Base-by-base conservation (phyloP, 1,140 invertebrate species). In the Steinernema feltiae region DNA sequence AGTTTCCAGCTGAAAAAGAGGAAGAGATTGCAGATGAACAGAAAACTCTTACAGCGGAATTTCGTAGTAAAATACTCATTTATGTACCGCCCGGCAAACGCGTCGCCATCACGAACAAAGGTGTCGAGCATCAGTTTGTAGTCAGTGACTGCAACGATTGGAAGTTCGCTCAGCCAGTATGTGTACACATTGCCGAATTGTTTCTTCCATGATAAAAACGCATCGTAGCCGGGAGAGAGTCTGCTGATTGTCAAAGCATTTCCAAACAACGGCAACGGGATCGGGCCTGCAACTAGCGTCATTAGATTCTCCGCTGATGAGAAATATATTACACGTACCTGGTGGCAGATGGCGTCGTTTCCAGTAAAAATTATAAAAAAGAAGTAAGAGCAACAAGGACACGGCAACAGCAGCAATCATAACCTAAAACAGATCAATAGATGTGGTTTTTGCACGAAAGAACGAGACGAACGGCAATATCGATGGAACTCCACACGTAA, bases 161-260 rank as follows among this genome's bases (percentile, higher is more conserved):
- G 77, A 7, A 53, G 48, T 1, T 80, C 63, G 30, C 77, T 74
- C 24, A 78, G 46, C 78, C 75, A 78, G 63, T 71, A 78, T 0
- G 77, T 78, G 48, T 70, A 78, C 1, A 78, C 69, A 31, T 72
- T 53, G 1, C 76, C 76, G 30, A 69, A 78, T 32, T 76, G 74
- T 24, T 71, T 31, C 63, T 71, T 72, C 75, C 74, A 78, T 48
- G 46, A 72, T 3, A 63, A 7, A 27, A 15, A 63, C 3, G 53
- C 53, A 3, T 63, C 24, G 24, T 63, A 63, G 53, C 53, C 53
- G 15, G 53, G 53, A 63, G 15, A 3, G 53, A 17, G 3, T 27
- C 53, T 63, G 53, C 24, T 15, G 53, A 63, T 63, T 63, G 53
- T 63, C 2, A 63, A 21, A 27, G 53, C 53, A 21, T 63, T 63